Percentiles rank a stretch among this genome's conserved stretches.
Conservation (phyloP, 2,113 vertebrate genomes). For the Rhombomys opimus region DNA sequence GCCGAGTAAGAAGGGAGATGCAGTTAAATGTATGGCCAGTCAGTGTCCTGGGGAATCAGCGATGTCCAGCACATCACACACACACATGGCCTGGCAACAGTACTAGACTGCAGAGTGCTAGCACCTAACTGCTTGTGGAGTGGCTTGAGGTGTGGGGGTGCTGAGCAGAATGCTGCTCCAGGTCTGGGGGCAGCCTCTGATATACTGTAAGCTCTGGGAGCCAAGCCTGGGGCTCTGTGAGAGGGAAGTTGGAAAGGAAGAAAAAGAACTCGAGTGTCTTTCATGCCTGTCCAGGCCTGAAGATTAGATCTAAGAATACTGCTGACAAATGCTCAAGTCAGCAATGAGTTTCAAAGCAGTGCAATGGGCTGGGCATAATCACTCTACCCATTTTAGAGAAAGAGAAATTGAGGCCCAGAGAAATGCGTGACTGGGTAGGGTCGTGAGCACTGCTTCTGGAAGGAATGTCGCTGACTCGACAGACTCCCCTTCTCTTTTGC, state of each 20-base stretch:
- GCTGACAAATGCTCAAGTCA: not conserved
- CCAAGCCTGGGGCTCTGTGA: not conserved
- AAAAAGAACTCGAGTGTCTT: not conserved
- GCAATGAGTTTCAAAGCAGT: not conserved
- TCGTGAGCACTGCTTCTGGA: not conserved
- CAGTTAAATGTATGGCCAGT: not conserved
- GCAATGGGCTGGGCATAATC: not conserved
- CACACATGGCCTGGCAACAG: not conserved
- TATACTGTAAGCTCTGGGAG: not conserved
- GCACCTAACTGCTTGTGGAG: not conserved
- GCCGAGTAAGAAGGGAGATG: not conserved
- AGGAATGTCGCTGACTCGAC: not conserved
- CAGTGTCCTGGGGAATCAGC: not conserved
- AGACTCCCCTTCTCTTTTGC: no score
- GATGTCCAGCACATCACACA: no score
- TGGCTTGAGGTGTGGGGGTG: not conserved
- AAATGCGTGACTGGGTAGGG: not conserved
- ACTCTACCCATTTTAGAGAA: not conserved
- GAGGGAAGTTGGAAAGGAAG: not conserved
- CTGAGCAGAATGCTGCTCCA: not conserved
- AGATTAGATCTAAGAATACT: not conserved
- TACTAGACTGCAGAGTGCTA: not conserved
- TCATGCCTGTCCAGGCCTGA: not conserved
- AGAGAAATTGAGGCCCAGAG: not conserved
- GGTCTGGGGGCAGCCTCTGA: not conserved